Evolutionary conservation across 2,888 invertebrate species (phyloP).

Genomic region (Patella depressa): DNA sequence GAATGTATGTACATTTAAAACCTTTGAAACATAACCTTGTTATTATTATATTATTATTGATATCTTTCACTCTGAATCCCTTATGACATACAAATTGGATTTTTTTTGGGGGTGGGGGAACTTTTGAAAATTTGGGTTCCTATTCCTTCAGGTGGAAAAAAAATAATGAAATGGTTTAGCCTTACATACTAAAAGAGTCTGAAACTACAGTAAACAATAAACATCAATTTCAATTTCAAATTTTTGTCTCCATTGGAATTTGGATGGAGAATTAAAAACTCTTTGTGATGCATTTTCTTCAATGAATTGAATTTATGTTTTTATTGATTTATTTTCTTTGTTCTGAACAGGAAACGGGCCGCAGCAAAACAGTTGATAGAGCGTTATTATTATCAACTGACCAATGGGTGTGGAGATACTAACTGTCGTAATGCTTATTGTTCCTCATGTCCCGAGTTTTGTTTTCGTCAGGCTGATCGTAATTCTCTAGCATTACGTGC

Average conservation of each 20-base stretch:
- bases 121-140: no score
- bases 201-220: neutral
- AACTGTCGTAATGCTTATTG: conserved; percentile 88
- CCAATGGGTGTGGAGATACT: conserved; percentile 92
- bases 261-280: neutral
- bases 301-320: neutral
- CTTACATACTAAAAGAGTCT: neutral
- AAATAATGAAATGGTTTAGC: no score
- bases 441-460: conserved; percentile 80
- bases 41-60: no score
- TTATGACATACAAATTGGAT: neutral
- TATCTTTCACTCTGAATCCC: no score
- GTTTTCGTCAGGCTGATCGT: conserved; percentile 78
- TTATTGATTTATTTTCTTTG: neutral
- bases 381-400: conserved; percentile 91
- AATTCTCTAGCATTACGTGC: conserved; percentile 93
- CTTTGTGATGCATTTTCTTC: neutral
- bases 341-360: conserved; percentile 66
- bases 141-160: no score
- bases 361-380: conserved; percentile 86
- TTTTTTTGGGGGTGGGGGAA: neutral
- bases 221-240: neutral
- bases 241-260: neutral
- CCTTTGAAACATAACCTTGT: no score
- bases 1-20: conserved; percentile 34